These are phyloP conservation scores for Apodemus sylvaticus DNA, from an alignment of 2,113 vertebrate genomes.

Conservation along the genomic window DNA sequence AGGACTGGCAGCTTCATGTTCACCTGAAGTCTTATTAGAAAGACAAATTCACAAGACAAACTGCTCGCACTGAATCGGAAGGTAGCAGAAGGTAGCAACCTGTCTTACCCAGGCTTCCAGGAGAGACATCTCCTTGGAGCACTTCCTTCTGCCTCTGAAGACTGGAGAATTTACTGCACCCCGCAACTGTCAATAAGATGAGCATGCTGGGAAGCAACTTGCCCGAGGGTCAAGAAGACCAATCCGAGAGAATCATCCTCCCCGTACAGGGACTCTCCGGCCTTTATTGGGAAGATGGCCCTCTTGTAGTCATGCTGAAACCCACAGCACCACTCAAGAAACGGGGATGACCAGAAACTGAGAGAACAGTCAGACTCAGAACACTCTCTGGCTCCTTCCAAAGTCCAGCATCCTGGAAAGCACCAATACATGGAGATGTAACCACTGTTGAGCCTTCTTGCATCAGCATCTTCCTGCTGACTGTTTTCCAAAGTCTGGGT, in stretches of 20 bases:
- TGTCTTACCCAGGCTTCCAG: not conserved
- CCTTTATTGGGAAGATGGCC: not conserved
- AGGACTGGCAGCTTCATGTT: not conserved
- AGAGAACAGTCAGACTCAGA: too few relatives aligned
- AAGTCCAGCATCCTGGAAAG: not conserved
- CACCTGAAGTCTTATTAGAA: not conserved
- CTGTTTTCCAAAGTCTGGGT: too few relatives aligned
- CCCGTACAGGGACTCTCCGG: accelerated
- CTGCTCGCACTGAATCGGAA: not conserved
- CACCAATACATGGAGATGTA: not conserved
- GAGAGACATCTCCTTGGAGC: not conserved
- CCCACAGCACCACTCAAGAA: not conserved
- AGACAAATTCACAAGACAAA: not conserved
- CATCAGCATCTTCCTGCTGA: not conserved
- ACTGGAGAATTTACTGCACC: too few relatives aligned
- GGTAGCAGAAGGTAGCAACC: too few relatives aligned
- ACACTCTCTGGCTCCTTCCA: not conserved
- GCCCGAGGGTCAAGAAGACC: too few relatives aligned
- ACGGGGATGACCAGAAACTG: not conserved
- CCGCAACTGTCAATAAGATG: not conserved
- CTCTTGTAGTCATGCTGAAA: not conserved
- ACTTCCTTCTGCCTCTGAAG: not conserved
- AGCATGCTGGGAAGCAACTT: not conserved
- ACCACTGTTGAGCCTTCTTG: not conserved
- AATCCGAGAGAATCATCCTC: not conserved